A percentile compares a stretch with the other conserved stretches of the same genome.
Evolutionary conservation across 2,113 vertebrate species (phyloP).

Genomic region (Pyrgilauda ruficollis): DNA sequence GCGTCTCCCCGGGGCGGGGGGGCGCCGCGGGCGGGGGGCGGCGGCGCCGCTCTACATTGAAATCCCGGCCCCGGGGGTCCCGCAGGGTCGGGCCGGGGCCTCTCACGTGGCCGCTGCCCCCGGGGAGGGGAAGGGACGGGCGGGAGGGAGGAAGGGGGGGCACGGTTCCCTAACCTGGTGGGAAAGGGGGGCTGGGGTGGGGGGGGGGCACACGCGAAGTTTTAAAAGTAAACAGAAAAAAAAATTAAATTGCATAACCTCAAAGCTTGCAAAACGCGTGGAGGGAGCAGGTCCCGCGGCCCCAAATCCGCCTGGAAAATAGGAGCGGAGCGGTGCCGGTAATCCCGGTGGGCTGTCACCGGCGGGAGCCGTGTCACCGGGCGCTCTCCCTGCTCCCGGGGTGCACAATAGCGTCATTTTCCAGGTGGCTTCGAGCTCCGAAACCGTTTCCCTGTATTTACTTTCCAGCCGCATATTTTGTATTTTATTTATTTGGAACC

Average conservation of each 20-base stretch:
- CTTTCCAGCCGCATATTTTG: not conserved
- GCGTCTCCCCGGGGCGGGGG: too few species aligned
- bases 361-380: not conserved
- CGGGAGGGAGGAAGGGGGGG: too few species aligned
- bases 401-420: constrained; percentile 25
- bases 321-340: not conserved
- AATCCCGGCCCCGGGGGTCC: too few species aligned
- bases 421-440: not conserved
- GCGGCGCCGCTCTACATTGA: too few species aligned
- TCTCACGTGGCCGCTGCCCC: too few species aligned
- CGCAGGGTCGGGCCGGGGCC: too few species aligned
- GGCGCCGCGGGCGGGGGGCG: too few species aligned
- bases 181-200: not conserved
- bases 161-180: not conserved
- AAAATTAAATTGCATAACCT: constrained; percentile 69
- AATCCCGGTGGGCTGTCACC: constrained; percentile 33
- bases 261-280: constrained; percentile 64
- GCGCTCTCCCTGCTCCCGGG: not conserved
- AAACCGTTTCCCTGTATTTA: not conserved
- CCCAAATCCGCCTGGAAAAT: constrained; percentile 1
- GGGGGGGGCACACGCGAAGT: not conserved
- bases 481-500: not conserved
- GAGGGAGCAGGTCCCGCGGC: constrained; percentile 29
- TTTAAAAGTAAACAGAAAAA: constrained; percentile 68
- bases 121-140: too few species aligned